phyloP scores from a whole-genome alignment of 2,113 vertebrate genomes.

The Ceyx cyanopectus region DNA sequence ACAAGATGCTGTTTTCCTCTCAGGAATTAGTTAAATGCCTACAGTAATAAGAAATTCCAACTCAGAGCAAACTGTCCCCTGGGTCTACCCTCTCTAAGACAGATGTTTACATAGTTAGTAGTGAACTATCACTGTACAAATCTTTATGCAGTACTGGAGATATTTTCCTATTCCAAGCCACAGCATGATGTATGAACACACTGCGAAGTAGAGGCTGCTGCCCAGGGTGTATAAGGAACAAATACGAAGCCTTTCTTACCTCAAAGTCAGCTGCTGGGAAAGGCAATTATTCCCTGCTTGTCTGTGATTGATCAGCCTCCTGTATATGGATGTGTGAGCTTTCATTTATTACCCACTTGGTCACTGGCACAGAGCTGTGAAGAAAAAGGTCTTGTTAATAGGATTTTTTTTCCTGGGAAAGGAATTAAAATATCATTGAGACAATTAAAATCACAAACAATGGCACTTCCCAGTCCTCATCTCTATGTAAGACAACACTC shows the following conservation, averaged over 20 bases:
- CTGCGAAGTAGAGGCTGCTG: conserved; percentile 11
- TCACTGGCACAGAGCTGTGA: neutral
- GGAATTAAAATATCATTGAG: neutral
- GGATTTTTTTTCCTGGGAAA: neutral
- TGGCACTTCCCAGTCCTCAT: neutral
- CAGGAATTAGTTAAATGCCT: conserved; percentile 27
- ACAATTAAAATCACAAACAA: neutral
- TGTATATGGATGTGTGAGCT: neutral
- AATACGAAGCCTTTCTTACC: conserved; percentile 37
- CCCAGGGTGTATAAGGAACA: conserved; percentile 26
- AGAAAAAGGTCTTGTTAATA: neutral
- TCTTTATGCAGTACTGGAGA: neutral
- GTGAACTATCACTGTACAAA: neutral
- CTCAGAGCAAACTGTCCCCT: neutral
- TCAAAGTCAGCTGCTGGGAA: conserved; percentile 65
- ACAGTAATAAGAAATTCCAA: neutral
- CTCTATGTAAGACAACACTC: neutral
- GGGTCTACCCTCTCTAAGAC: neutral
- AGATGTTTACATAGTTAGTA: neutral
- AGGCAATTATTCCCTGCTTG: conserved; percentile 48
- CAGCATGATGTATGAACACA: conserved; percentile 45
- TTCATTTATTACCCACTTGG: conserved; percentile 15
- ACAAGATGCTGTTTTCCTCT: conserved; percentile 23
- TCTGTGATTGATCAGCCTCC: conserved; percentile 65
- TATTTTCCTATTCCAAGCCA: conserved; percentile 22